phyloP scores from a whole-genome alignment of 2,113 vertebrate genomes.

The Ptilonorhynchus violaceus region DNA sequence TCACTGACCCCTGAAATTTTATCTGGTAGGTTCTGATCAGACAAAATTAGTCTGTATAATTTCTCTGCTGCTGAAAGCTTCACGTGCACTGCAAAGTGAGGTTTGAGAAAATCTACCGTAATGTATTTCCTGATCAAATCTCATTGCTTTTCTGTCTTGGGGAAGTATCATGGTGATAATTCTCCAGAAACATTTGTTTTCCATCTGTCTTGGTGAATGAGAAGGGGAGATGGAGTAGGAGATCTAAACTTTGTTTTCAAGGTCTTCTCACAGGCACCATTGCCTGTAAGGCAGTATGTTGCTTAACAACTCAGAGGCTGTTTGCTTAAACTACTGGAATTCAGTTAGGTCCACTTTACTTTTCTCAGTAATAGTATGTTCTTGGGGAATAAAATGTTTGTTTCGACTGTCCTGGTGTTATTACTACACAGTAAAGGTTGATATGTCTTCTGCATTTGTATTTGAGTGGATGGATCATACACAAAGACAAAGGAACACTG shows the following conservation, averaged over 20 bases:
- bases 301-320: neutral
- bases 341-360: neutral
- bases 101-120: neutral
- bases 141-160: neutral
- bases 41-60: neutral
- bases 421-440: neutral
- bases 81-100: neutral
- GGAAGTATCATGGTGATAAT: neutral
- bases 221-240: neutral
- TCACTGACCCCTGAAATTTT: neutral
- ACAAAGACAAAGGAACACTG: rapidly evolving
- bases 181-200: neutral
- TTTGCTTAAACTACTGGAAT: neutral
- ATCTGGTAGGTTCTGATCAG: neutral
- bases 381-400: neutral
- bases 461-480: neutral
- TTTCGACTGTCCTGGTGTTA: neutral
- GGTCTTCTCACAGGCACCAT: neutral
- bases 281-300: neutral
- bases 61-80: neutral
- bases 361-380: neutral
- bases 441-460: neutral
- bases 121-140: neutral
- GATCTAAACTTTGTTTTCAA: neutral
- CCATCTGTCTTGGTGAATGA: neutral